A percentile compares a stretch with the other conserved stretches of the same genome.
Evolutionary conservation across 2,888 invertebrate species (phyloP).

Genomic region (Himalopsyche kuldschensis): DNA sequence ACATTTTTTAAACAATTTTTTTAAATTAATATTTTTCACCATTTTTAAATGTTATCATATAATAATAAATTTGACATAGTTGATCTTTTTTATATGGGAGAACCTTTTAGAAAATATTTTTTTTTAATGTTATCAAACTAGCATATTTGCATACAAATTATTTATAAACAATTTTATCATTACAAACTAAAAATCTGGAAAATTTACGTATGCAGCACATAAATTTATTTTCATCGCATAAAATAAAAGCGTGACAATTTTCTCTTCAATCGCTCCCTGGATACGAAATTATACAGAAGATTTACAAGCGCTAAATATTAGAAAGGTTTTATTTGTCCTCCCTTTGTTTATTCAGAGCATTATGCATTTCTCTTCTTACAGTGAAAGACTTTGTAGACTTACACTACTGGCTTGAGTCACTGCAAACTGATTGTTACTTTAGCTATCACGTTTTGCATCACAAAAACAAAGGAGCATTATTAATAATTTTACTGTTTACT

Average conservation of each 20-base stretch:
- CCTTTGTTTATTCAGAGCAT: not conserved
- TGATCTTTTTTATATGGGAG: too few species aligned
- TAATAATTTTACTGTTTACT: not conserved
- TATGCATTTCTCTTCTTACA: not conserved
- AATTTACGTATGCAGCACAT: too few species aligned
- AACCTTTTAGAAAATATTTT: too few species aligned
- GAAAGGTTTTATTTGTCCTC: not conserved
- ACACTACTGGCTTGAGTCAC: not conserved
- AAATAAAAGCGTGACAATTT: not conserved
- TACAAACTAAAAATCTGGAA: too few species aligned
- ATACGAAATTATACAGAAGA: not conserved
- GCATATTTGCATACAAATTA: too few species aligned
- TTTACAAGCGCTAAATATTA: not conserved
- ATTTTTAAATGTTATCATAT: too few species aligned
- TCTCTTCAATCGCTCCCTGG: not conserved
- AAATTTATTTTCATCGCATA: not conserved
- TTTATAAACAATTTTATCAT: too few species aligned
- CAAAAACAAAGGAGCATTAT: not conserved
- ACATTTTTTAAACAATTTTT: too few species aligned
- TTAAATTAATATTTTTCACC: too few species aligned
- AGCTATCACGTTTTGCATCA: not conserved
- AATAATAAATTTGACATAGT: too few species aligned
- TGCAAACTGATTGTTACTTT: not conserved
- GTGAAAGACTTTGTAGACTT: not conserved
- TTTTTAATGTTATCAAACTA: too few species aligned